Base-by-base conservation (phyloP, 2,797 vertebrate genomes). In the Chrosomus eos region DNA sequence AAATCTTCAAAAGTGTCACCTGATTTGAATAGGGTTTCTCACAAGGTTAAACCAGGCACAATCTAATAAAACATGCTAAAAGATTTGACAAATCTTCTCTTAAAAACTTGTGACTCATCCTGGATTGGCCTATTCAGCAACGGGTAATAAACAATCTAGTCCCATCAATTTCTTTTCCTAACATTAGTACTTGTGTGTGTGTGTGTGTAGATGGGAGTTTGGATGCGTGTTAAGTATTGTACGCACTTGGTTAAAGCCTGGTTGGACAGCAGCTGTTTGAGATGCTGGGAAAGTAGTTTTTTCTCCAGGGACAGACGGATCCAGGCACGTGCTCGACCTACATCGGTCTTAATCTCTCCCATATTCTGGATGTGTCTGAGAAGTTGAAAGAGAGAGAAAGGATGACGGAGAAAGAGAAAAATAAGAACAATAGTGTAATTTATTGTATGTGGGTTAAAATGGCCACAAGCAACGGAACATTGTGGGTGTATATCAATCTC, bases 271-370 rank as follows among this genome's bases (percentile, higher is more conserved):
- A 99, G 93, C 91, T 98, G 97, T 92, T 98, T 99, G 53, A 99
- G 96, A 86, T 99, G 97, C 81, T 98, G 97, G 19, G 98, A 99
- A 23, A 99, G 91, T 85, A 97, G 95, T 89, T 99, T 99, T 93
- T 99, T 99, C 92, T 99, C 98, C 87, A 99, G 93, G 72, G 97
- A 97, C 89, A 99, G 91, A 40, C 98, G 94, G 87, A 99, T 98
- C 98, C 98, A 99, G 6, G 97, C 97, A 77, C 97, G 95, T 48
- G 98, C 97, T 88, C 97, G 95, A 23, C 96, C 97, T 33, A 99
- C 97, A 8, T 99, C 98, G 0, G 98, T 98, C 90, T 97, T 97
- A 91, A 98, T 97, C 90, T 98, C 97, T 64, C 95, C 96, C 96
- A 99, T 97, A 87, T 95, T 96, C 90, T 99, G 98, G 92, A 99